A percentile compares a stretch with the other conserved stretches of the same genome.
Conservation (phyloP, 1,140 invertebrate species). For the Aphelenchoides fujianensis region DNA sequence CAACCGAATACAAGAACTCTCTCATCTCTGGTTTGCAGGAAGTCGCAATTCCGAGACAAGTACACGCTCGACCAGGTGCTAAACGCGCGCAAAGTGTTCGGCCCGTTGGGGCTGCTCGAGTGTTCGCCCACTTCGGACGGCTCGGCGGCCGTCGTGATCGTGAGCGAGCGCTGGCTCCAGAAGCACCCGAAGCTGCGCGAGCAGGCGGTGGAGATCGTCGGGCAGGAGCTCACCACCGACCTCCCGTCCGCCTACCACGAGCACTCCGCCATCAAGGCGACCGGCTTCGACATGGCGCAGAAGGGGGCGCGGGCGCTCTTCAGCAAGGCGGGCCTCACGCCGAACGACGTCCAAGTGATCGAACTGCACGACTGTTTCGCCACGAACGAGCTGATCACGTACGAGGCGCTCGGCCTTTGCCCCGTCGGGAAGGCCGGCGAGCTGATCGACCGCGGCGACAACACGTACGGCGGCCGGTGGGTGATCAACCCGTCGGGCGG, state of each 20-base stretch:
- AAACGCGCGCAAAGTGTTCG: constrained; percentile 78
- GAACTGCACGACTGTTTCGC: constrained; percentile 98
- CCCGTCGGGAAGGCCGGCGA: constrained; percentile 78
- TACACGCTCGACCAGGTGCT: constrained; percentile 84
- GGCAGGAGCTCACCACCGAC: constrained; percentile 70
- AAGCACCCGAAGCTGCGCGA: constrained; percentile 74
- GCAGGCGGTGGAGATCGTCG: constrained; percentile 72
- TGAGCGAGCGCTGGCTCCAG: constrained; percentile 81
- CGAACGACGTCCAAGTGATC: constrained; percentile 61
- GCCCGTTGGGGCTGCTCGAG: constrained; percentile 86
- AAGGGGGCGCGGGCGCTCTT: constrained; percentile 77
- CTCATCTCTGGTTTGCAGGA: constrained; percentile 66
- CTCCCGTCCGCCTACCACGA: constrained; percentile 78
- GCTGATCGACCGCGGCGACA: constrained; percentile 84
- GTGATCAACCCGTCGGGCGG: constrained; percentile 96
- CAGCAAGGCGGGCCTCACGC: constrained; percentile 69
- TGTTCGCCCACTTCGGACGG: constrained; percentile 86
- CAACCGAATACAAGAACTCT: too few relatives aligned
- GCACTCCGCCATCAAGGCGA: constrained; percentile 83
- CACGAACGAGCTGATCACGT: constrained; percentile 91
- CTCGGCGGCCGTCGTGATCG: constrained; percentile 82
- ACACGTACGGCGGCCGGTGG: constrained; percentile 93
- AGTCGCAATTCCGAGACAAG: constrained; percentile 85
- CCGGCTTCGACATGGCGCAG: constrained; percentile 92
- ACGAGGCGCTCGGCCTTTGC: constrained; percentile 93